Evolutionary conservation across 2,888 invertebrate genomes (phyloP), one percentile per base, ranked within the genome.

Genomic region (Meiosimyza decipiens): DNA sequence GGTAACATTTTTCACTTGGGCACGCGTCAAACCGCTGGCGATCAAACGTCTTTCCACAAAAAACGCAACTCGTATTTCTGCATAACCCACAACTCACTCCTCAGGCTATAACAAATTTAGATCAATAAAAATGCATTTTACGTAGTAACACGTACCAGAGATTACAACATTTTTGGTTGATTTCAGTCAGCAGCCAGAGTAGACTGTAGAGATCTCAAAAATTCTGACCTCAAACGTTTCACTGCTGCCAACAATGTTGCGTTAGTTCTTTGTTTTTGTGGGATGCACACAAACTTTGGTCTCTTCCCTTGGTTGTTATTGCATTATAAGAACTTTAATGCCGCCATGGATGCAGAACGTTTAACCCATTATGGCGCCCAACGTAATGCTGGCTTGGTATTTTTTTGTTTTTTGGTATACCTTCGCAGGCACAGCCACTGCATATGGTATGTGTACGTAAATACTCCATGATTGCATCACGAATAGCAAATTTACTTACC

Each of bases 101-200:
- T 11, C 15, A 28, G 16, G 64, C 22, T 15, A 64, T 22, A 22
- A 51, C 62, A 63, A 70, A 63, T 62, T 70, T 54, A 63, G 63
- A 70, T 70, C 70, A 70, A 62, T 70, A 62, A 70, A 70, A 70
- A 70, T 62, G 62, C 70, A 62, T 49, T 68, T 67, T 59, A 59
- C 57, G 67, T 67, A 49, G 67, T 57, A 68, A 59, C 59, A 68
- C 59, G 57, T 68, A 59, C 68, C n/a, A 50, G 16, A 49, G 6
- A 54, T 40, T 33, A 16, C 55, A 13, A 18, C 2, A 47, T 18
- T 55, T n/a, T 18, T 1, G 28, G 51, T 12, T 51, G 28, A 33
- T 40, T 52, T 18, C 33, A 40, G 33, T 11, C 15, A 9, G 40
- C 18, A 40, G 47, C 9, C 40, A 18, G 49, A 1, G 9, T 9